Evolutionary conservation across 2,888 invertebrate species (phyloP).

Genomic region (Hetaerina titia): DNA sequence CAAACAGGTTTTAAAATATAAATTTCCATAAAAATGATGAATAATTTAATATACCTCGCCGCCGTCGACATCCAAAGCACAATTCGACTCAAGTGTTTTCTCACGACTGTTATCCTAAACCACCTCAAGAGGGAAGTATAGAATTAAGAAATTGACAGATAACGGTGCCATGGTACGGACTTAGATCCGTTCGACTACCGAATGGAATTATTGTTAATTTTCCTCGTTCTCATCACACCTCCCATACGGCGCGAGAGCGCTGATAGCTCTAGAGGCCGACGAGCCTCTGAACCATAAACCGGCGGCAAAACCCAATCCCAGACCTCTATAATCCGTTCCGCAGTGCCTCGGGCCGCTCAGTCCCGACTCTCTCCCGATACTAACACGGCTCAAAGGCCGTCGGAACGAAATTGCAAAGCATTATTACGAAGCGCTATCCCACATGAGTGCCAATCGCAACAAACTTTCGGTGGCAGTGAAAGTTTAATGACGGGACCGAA

Average conservation of each 20-base stretch:
- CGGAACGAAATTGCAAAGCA: not conserved
- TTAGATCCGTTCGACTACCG: not conserved
- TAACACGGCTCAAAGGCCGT: not conserved
- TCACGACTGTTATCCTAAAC: no score
- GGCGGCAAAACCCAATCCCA: not conserved
- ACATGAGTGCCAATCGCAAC: not conserved
- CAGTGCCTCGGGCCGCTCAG: not conserved
- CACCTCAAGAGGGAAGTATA: no score
- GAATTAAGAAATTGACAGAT: no score
- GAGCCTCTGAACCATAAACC: not conserved
- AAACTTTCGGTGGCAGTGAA: conserved; percentile 20
- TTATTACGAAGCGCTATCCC: conserved; percentile 28
- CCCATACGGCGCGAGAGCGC: not conserved
- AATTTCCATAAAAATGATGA: no score
- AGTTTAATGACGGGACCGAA: conserved; percentile 27
- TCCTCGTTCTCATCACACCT: not conserved
- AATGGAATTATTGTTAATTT: not conserved
- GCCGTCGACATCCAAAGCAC: no score
- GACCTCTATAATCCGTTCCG: not conserved
- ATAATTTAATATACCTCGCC: no score
- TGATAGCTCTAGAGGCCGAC: not conserved
- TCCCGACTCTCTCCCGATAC: not conserved
- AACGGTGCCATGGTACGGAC: not conserved
- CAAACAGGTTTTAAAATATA: no score
- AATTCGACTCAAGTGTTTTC: no score